Percentiles rank a stretch among this genome's conserved stretches.
These are phyloP conservation scores for Morpho helenor DNA, from an alignment of 2,888 invertebrate genomes.

Conservation along the genomic window DNA sequence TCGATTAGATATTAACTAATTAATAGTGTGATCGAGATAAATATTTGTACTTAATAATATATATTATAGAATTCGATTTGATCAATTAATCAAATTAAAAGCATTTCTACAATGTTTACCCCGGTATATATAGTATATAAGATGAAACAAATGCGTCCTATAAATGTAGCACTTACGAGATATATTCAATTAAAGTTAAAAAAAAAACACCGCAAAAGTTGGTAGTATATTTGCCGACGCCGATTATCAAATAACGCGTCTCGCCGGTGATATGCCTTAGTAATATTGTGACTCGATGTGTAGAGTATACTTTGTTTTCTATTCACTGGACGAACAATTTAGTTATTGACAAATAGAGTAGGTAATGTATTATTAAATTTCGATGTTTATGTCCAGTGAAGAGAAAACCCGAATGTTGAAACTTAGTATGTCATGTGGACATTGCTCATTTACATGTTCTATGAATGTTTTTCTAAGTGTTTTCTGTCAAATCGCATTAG, in stretches of 20 bases:
- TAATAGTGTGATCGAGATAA: not conserved
- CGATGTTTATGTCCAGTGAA: conserved; percentile 11
- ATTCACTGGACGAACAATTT: conserved; percentile 12
- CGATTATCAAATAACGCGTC: conserved; percentile 13
- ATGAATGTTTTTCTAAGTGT: not conserved
- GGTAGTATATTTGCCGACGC: not conserved
- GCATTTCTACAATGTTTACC: too few relatives aligned
- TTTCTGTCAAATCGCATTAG: not conserved
- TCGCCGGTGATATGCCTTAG: conserved; percentile 22
- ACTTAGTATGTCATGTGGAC: conserved; percentile 11
- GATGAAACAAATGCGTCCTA: too few relatives aligned
- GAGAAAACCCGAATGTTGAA: conserved; percentile 9
- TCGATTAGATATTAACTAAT: too few relatives aligned
- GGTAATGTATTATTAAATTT: conserved; percentile 10
- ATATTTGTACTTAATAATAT: conserved; percentile 6
- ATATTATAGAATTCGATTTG: not conserved
- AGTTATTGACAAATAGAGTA: conserved; percentile 10
- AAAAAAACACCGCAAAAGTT: not conserved
- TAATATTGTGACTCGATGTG: conserved; percentile 21
- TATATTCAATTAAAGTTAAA: too few relatives aligned
- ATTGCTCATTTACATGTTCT: conserved; percentile 21
- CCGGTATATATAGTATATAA: too few relatives aligned
- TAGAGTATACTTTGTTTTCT: conserved; percentile 17
- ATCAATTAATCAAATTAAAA: too few relatives aligned
- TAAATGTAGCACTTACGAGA: too few relatives aligned